Evolutionary conservation across 2,888 invertebrate genomes (phyloP).

Genomic region (Anthrax anthrax): DNA sequence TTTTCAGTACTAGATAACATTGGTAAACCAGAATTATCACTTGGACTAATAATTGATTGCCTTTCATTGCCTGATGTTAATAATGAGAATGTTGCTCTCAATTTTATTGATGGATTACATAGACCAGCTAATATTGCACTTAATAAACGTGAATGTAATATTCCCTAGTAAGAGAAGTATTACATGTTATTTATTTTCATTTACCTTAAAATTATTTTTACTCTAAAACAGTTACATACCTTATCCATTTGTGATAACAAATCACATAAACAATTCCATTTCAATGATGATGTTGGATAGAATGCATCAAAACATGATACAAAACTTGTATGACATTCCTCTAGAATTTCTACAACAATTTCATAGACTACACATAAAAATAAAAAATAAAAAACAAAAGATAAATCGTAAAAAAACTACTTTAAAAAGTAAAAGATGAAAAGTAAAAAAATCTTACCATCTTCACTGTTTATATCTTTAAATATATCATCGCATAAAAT

Average conservation of each 20-base stretch:
- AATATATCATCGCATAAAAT: conserved; percentile 64
- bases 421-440: neutral
- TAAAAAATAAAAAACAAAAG: neutral
- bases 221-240: conserved; percentile 31
- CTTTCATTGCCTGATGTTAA: conserved; percentile 36
- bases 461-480: conserved; percentile 27
- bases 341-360: conserved; percentile 59
- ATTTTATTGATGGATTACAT: conserved; percentile 59
- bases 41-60: conserved; percentile 44
- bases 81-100: conserved; percentile 62
- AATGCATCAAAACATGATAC: conserved; percentile 90
- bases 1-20: conserved; percentile 53
- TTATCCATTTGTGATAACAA: conserved; percentile 56
- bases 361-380: conserved; percentile 37
- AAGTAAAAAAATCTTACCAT: conserved; percentile 17
- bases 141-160: conserved; percentile 40
- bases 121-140: conserved; percentile 75
- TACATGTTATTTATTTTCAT: neutral
- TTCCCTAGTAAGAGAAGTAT: conserved; percentile 16
- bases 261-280: conserved; percentile 85
- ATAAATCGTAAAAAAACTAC: neutral
- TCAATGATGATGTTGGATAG: conserved; percentile 82
- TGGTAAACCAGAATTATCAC: conserved; percentile 51
- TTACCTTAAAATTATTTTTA: neutral
- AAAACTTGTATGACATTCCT: conserved; percentile 82